These are phyloP conservation scores for Oreochromis spilurus DNA, from an alignment of 2,113 vertebrate species.

Conservation along the genomic window DNA sequence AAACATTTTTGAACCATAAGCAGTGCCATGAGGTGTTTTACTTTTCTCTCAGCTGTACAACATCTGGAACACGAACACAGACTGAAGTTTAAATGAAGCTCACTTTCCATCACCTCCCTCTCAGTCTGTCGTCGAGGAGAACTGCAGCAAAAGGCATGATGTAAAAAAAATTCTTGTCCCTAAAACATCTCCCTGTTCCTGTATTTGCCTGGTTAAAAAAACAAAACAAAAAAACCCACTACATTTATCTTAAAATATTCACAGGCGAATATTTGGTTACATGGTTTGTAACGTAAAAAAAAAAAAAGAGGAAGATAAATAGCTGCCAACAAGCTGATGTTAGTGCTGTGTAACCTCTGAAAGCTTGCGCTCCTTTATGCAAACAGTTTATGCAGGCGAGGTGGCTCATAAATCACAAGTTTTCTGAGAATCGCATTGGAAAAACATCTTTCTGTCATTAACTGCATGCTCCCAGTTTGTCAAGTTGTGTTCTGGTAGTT, in stretches of 20 bases:
- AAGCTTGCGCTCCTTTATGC: neutral
- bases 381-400: neutral
- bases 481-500: neutral
- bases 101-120: slow-evolving; percentile 39
- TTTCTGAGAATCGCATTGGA: neutral
- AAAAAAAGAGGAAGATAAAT: neutral
- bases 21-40: neutral
- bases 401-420: neutral
- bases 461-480: neutral
- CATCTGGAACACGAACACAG: slow-evolving; percentile 28
- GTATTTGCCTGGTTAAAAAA: neutral
- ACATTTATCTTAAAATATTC: slow-evolving; percentile 6
- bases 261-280: neutral
- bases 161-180: slow-evolving; percentile 42
- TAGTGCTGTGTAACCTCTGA: neutral
- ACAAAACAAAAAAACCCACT: neutral
- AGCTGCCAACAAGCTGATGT: neutral
- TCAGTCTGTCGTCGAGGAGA: slow-evolving; percentile 16
- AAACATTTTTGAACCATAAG: neutral
- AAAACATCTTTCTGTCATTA: neutral
- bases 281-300: neutral
- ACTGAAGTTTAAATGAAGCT: slow-evolving; percentile 10
- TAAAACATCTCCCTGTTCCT: slow-evolving; percentile 27
- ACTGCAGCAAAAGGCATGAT: slow-evolving; percentile 17
- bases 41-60: slow-evolving; percentile 3